Base-by-base conservation (phyloP, 2,888 invertebrate species). In the Rhagonycha lutea region DNA sequence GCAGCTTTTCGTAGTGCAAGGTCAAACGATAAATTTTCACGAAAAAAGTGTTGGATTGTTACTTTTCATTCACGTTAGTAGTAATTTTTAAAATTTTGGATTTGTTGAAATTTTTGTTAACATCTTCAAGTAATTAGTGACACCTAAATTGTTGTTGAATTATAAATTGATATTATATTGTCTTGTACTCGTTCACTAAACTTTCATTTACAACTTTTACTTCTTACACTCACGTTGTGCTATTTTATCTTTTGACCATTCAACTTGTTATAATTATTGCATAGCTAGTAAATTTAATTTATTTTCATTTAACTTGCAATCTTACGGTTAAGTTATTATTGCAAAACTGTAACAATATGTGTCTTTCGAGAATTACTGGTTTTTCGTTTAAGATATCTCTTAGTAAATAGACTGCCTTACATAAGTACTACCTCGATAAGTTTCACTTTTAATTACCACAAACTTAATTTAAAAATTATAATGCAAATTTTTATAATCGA, bases 201-300 rank as follows among this genome's bases (percentile, higher is more conserved):
- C 63, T 65, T 65, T 65, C 63, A 65, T 65, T 65, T 65, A 24
- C 63, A 65, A 65, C 63, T 65, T 65, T 65, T 65, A 65, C 63
- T 47, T 47, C 47, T 65, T 65, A 65, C 63, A 26, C 63, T 65
- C 26, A 14, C 26, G 63, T 65, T 65, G 24, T 65, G 26, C 23
- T 65, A 24, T 24, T n/a, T 24, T 65, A 65, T 65, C 63, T 65
- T 63, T 65, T 24, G 63, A 65, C 26, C 63, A n/a, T 65, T 47
- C 47, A 47, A 47, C 47, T 47, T 47, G 47, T 12, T 47, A n/a
- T 47, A 47, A 47, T 47, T 47, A 47, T 47, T 47, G 47, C 47
- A 47, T 47, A 47, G 47, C n/a, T n/a, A n/a, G n/a, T 47, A 47
- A 47, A 47, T n/a, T n/a, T 47, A 47, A 47, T 47, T 47, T 47